Conservation (phyloP, 2,113 vertebrate genomes). For the Macrotis lagotis region DNA sequence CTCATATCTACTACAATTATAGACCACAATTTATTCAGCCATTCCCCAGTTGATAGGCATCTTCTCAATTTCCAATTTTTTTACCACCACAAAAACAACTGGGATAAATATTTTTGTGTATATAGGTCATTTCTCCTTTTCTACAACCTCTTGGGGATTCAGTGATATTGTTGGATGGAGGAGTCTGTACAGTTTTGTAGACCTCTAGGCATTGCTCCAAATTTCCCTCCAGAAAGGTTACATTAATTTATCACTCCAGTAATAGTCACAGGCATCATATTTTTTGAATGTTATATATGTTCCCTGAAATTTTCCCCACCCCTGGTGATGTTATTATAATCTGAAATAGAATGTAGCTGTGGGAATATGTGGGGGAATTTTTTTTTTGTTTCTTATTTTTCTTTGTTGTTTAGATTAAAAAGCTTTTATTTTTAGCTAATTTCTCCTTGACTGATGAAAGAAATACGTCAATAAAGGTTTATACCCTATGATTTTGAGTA, state of each 20-base stretch:
- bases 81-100: neutral
- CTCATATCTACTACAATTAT: neutral
- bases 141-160: neutral
- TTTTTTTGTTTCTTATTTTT: no score
- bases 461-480: no score
- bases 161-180: neutral
- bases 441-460: no score
- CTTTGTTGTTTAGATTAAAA: no score
- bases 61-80: neutral
- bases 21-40: neutral
- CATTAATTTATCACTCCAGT: neutral
- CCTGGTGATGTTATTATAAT: neutral
- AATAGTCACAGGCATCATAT: neutral
- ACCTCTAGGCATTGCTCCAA: neutral
- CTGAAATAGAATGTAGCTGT: neutral
- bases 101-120: neutral
- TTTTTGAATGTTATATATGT: neutral
- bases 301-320: neutral
- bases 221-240: neutral
- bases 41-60: neutral
- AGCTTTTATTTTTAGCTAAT: no score
- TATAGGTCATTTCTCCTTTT: neutral
- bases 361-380: no score
- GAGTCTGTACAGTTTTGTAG: neutral
- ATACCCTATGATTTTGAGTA: no score